Evolutionary conservation across 2,113 vertebrate genomes (phyloP), one percentile per base, ranked within the genome.

Genomic region (Machaerirhynchus nigripectus): DNA sequence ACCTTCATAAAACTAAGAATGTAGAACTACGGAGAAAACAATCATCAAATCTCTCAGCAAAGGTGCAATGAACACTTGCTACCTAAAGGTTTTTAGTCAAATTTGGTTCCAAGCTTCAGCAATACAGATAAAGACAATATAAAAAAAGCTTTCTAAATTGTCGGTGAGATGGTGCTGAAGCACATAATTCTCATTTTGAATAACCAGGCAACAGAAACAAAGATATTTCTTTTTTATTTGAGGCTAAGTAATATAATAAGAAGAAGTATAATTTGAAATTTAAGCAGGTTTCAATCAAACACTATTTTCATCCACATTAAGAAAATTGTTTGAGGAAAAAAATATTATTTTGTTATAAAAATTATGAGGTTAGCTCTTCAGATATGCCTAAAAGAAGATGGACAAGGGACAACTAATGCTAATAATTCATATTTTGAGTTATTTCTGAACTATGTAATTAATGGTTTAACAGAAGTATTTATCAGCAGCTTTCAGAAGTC

Each of bases 381-480:
- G 3, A 27, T 22, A 2, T 27, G 9, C 26, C 19, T 42, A 28
- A 81, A 87, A 79, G 13, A 23, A 21, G 24, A 23, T 19, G 2
- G 7, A 7, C 9, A 50, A 68, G 13, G 11, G 24, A 74, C 1
- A 76, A 69, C 26, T 10, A 39, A 4, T 15, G 4, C 0, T 42
- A 71, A 49, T 26, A 70, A 64, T 22, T 70, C 0, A 22, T 42
- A 61, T 27, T 78, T 53, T 67, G 10, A 30, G 4, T 63, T 78
- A 44, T 68, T 84, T 77, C 21, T 70, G 15, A 78, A 40, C 18
- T 15, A 63, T 4, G 5, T 50, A 55, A 24, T 52, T 23, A 39
- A 21, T n/a, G 11, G 4, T 46, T 83, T 81, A 84, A 59, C 3
- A 7, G 77, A 50, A 12, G 6, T 50, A 23, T 76, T 57, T 92